phyloP scores from a whole-genome alignment of 2,113 vertebrate species.

The Triplophysa siluroides region DNA sequence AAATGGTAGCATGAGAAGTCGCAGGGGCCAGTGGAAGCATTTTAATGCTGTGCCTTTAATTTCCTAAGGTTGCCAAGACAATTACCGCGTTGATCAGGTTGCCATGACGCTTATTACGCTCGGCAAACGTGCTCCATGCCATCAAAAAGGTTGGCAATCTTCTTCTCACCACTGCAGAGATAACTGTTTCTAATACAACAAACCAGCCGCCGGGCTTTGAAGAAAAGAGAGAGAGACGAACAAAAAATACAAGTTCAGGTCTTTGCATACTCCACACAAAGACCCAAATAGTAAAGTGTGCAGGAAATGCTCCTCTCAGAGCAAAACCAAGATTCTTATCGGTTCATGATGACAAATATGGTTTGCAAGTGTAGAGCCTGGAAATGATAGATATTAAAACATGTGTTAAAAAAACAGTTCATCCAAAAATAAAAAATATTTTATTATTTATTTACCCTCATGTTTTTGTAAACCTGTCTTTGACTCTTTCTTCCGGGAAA shows the following conservation, averaged over 20 bases:
- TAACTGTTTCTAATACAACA: conserved; percentile 74
- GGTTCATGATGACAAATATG: conserved; percentile 4
- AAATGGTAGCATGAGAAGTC: conserved; percentile 47
- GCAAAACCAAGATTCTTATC: neutral
- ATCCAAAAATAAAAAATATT: too few relatives aligned
- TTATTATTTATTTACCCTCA: too few relatives aligned
- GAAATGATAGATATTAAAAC: neutral
- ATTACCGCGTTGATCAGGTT: conserved; percentile 71
- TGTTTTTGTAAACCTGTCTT: too few relatives aligned
- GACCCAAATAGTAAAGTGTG: neutral
- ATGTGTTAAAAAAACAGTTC: too few relatives aligned
- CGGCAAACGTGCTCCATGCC: conserved; percentile 65
- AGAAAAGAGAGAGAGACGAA: conserved; percentile 60
- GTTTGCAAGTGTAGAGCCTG: neutral
- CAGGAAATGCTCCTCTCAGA: neutral
- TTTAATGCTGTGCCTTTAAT: conserved; percentile 68
- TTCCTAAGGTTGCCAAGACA: conserved; percentile 72
- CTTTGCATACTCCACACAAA: conserved; percentile 59
- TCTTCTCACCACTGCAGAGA: conserved; percentile 64
- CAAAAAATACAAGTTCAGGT: conserved; percentile 66
- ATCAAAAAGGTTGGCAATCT: conserved; percentile 73
- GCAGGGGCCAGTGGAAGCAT: conserved; percentile 49
- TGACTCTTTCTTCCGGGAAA: too few relatives aligned
- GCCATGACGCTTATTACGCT: conserved; percentile 72
- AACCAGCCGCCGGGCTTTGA: conserved; percentile 63